A percentile compares a stretch with the other conserved stretches of the same genome.
Conservation (phyloP, 2,888 invertebrate species). For the Eilema caniola region DNA sequence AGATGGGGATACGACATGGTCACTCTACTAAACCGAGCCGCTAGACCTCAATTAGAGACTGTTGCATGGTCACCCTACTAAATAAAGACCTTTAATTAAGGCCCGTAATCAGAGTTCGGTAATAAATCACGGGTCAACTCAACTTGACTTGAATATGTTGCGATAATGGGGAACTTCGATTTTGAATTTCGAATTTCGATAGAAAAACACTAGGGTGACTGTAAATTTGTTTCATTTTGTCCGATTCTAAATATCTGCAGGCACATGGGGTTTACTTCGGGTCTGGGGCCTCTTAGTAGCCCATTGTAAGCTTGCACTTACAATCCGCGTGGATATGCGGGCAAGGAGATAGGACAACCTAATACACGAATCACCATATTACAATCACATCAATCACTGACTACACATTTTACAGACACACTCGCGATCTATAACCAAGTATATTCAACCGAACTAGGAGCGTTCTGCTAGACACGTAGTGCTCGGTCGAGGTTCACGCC, state of each 20-base stretch:
- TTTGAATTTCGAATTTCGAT: conserved; percentile 1
- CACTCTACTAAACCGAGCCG: conserved; percentile 21
- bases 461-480: no score
- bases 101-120: conserved; percentile 24
- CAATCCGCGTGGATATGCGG: no score
- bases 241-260: background rate
- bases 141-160: background rate
- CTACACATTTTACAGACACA: no score
- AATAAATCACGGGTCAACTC: conserved; percentile 37
- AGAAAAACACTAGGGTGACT: background rate
- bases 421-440: no score
- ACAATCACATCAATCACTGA: no score
- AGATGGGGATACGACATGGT: conserved; percentile 42
- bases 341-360: no score
- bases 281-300: no score
- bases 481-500: no score
- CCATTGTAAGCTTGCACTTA: no score
- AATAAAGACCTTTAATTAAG: conserved; percentile 33
- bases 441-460: no score
- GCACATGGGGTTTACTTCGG: no score
- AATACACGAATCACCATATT: no score
- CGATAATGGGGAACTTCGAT: background rate
- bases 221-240: background rate
- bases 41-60: conserved; percentile 6
- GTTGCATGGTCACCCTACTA: conserved; percentile 23